Evolutionary conservation across 2,797 vertebrate species (phyloP), one percentile per base, ranked within the genome.

Genomic region (Columba guinea): DNA sequence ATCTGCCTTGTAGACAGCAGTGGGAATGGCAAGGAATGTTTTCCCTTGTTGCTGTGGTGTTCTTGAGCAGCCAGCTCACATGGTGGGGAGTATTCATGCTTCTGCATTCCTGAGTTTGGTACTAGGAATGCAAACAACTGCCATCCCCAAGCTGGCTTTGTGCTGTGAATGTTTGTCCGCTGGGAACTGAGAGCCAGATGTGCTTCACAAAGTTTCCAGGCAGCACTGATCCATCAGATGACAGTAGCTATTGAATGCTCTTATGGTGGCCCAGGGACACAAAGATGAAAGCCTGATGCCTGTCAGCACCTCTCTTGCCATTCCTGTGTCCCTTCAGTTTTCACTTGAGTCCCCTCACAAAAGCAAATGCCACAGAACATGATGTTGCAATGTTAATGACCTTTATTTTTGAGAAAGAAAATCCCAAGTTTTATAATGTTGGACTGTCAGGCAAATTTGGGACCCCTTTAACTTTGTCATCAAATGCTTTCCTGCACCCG

Each of bases 231-330:
- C 91, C 91, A 60, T 95, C 89, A 89, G 93, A 95, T 95, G 92
- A 95, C 95, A 94, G 94, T 90, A 96, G 90, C 95, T 95, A 95
- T 95, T 95, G 91, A 94, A 74, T 39, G 81, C 91, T 94, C 88
- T 84, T 93, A 67, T 94, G 93, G 95, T 96, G 94, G 93, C 93
- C 95, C 77, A 89, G 86, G 82, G 90, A 95, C 80, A 84, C 60
- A 41, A 65, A 94, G 95, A 96, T 94, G 87, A 96, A 96, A 96
- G 94, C 73, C 74, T 67, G 81, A 77, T 53, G 90, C 68, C 86
- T 96, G 94, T 95, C 92, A 95, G 78, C 95, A 92, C 88, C 69
- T 94, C 88, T 75, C 64, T 75, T 95, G 93, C 79, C 28, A 28
- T 87, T 84, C 74, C 94, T 94, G 89, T 26, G 27, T 76, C 91